Percentiles rank a stretch among this genome's conserved stretches.
These are phyloP conservation scores for Aspiorhynchus laticeps DNA, from an alignment of 2,113 vertebrate genomes.

Conservation along the genomic window DNA sequence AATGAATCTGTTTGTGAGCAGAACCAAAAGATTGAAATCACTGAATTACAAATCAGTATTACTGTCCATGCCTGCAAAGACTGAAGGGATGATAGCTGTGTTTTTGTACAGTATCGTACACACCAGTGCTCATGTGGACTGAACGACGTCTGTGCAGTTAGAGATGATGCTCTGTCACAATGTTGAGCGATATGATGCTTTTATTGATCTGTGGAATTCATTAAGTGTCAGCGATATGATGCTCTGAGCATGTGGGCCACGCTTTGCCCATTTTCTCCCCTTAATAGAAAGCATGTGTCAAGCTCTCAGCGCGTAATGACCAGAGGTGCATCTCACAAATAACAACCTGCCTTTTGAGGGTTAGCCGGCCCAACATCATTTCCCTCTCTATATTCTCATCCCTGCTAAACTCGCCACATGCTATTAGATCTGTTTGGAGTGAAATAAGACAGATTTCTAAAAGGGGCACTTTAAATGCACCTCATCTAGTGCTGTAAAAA, in stretches of 20 bases:
- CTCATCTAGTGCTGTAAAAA: constrained; percentile 25
- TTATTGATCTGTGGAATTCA: constrained; percentile 55
- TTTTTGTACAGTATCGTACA: not conserved
- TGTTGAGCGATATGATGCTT: constrained; percentile 41
- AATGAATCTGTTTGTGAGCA: not conserved
- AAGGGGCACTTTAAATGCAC: constrained; percentile 2
- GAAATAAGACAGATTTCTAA: constrained; percentile 40
- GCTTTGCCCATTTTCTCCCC: constrained; percentile 42
- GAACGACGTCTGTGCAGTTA: constrained; percentile 19
- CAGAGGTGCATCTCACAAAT: constrained; percentile 49
- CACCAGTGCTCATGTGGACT: not conserved
- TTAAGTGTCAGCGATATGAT: constrained; percentile 41
- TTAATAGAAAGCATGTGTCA: constrained; percentile 56
- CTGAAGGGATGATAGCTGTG: not conserved
- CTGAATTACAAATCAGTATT: not conserved
- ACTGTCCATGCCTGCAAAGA: not conserved
- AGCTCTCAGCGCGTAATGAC: constrained; percentile 39
- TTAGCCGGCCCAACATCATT: constrained; percentile 18
- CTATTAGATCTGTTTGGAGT: constrained; percentile 41
- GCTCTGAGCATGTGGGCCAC: not conserved
- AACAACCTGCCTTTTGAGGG: constrained; percentile 47
- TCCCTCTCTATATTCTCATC: constrained; percentile 38
- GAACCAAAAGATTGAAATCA: not conserved
- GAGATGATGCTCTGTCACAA: not conserved
- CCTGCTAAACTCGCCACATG: constrained; percentile 3